Percentiles rank a stretch among this genome's conserved stretches.
phyloP scores from a whole-genome alignment of 1,140 invertebrate species.

The Drosophila prosaltans region DNA sequence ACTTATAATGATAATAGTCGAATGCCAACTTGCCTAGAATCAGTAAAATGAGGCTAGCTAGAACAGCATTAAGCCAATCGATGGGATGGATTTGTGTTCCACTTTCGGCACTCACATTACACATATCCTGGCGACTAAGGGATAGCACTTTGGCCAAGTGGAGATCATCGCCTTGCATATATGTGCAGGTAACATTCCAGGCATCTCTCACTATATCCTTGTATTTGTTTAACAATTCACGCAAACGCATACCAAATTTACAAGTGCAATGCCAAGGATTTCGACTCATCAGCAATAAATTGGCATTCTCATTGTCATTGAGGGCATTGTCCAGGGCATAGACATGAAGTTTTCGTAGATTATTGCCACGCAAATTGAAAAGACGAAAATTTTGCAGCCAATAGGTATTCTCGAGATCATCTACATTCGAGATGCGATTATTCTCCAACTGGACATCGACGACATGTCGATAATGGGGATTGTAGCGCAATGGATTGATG shows the following conservation, averaged over 20 bases:
- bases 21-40: constrained; percentile 90
- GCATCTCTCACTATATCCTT: constrained; percentile 87
- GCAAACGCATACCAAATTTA: constrained; percentile 89
- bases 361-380: constrained; percentile 89
- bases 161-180: constrained; percentile 64
- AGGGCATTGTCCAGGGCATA: constrained; percentile 91
- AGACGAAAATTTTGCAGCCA: constrained; percentile 91
- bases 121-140: constrained; percentile 88
- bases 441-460: constrained; percentile 90
- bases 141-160: constrained; percentile 87
- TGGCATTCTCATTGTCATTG: constrained; percentile 88
- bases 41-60: constrained; percentile 87
- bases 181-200: constrained; percentile 74
- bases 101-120: constrained; percentile 84
- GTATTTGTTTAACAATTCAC: constrained; percentile 89
- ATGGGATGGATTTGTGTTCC: constrained; percentile 85
- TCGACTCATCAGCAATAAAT: constrained; percentile 87
- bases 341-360: constrained; percentile 89
- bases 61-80: constrained; percentile 88
- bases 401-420: constrained; percentile 88
- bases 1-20: constrained; percentile 92
- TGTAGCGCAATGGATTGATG: constrained; percentile 86
- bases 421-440: constrained; percentile 88
- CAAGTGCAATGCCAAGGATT: constrained; percentile 94
- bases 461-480: constrained; percentile 87